phyloP scores from a whole-genome alignment of 2,888 invertebrate genomes.

The Macaria notata region DNA sequence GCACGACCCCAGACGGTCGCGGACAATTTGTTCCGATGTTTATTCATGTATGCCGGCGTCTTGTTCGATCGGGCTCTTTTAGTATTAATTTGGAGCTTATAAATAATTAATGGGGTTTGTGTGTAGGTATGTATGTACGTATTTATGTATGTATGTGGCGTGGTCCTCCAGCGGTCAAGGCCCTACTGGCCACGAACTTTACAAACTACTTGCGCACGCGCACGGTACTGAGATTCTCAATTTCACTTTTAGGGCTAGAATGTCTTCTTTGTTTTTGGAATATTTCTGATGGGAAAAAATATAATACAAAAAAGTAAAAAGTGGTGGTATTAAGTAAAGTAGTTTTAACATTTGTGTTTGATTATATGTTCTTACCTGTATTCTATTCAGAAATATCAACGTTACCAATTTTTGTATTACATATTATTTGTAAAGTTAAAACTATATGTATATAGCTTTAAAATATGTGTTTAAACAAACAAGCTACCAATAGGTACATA shows the following conservation, averaged over 20 bases:
- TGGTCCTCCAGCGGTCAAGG: conserved; percentile 64
- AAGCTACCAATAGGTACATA: too few relatives aligned
- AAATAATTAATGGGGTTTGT: conserved; percentile 68
- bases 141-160: conserved; percentile 35
- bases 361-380: too few relatives aligned
- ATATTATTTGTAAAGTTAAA: too few relatives aligned
- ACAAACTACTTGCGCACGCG: conserved; percentile 33
- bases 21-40: conserved; percentile 66
- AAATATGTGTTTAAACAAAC: too few relatives aligned
- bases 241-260: conserved; percentile 7
- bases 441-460: too few relatives aligned
- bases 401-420: too few relatives aligned
- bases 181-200: conserved; percentile 49
- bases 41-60: conserved; percentile 73
- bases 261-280: neutral
- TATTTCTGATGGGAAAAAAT: too few relatives aligned
- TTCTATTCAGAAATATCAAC: too few relatives aligned
- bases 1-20: conserved; percentile 39
- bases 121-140: conserved; percentile 43
- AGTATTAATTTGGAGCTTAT: conserved; percentile 75
- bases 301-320: too few relatives aligned
- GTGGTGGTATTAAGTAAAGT: too few relatives aligned
- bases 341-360: too few relatives aligned
- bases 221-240: conserved; percentile 16
- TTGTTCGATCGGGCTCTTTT: conserved; percentile 61